Evolutionary conservation across 2,113 vertebrate species (phyloP).

Genomic region (Alethe castanea): DNA sequence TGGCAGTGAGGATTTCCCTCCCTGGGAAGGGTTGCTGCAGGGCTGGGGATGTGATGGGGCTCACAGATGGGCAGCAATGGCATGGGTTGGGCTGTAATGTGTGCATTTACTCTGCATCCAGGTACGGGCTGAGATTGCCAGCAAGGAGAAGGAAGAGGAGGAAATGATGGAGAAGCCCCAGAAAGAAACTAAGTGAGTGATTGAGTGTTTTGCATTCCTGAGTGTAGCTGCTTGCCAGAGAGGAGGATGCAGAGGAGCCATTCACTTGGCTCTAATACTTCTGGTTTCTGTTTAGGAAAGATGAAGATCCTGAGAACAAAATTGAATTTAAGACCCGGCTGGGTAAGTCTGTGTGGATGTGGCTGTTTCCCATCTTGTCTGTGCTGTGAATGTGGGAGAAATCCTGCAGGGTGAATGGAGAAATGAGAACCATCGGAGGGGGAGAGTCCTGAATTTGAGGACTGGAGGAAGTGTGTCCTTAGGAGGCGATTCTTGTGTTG

Average conservation of each 20-base stretch:
- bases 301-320: conserved; percentile 97
- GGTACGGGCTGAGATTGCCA: conserved; percentile 97
- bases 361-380: neutral
- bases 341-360: conserved; percentile 75
- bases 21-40: neutral
- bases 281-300: conserved; percentile 80
- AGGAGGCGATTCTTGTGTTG: fast-evolving
- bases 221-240: neutral
- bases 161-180: conserved; percentile 97
- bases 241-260: neutral
- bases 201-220: neutral
- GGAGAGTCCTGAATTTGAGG: neutral
- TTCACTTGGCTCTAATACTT: neutral
- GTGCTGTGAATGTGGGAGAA: neutral
- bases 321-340: conserved; percentile 98
- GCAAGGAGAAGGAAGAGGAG: conserved; percentile 96
- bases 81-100: neutral
- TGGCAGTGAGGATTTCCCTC: neutral
- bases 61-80: neutral
- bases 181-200: conserved; percentile 92
- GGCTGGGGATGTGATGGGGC: neutral
- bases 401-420: neutral
- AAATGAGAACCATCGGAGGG: neutral
- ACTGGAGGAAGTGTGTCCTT: neutral
- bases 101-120: conserved; percentile 20